Evolutionary conservation across 2,797 vertebrate species (phyloP).

Genomic region (Microctenopoma lineatum): DNA sequence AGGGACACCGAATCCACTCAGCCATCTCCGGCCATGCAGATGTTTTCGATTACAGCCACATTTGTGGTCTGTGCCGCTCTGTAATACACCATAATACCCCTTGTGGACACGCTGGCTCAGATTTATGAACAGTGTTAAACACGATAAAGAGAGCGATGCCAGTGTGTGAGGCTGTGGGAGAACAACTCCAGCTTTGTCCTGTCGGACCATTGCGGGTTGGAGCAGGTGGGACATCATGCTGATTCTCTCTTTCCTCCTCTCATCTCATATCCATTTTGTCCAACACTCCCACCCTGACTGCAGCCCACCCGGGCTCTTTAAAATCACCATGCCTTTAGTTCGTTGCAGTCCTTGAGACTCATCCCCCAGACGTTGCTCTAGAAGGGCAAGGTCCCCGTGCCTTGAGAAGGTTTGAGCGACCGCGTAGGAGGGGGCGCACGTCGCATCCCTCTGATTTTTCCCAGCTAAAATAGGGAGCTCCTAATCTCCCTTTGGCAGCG

Average conservation of each 20-base stretch:
- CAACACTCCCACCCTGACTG: slow-evolving; percentile 3
- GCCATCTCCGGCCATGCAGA: slow-evolving; percentile 56
- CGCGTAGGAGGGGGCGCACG: slow-evolving; percentile 2
- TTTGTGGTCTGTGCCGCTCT: slow-evolving; percentile 58
- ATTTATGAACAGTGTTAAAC: slow-evolving; percentile 65
- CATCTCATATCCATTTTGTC: slow-evolving; percentile 10
- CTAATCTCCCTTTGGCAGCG: slow-evolving; percentile 83
- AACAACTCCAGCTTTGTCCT: slow-evolving; percentile 62
- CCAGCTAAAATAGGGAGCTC: slow-evolving; percentile 85
- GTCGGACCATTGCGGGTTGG: slow-evolving; percentile 38
- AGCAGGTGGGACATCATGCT: slow-evolving; percentile 70
- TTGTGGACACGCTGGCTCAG: slow-evolving; percentile 53
- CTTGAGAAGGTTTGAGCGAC: slow-evolving; percentile 57
- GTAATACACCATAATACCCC: slow-evolving; percentile 53
- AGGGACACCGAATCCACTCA: slow-evolving; percentile 47
- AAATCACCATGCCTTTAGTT: slow-evolving; percentile 40
- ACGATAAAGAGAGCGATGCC: slow-evolving; percentile 54
- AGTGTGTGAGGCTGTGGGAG: slow-evolving; percentile 36
- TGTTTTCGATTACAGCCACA: slow-evolving; percentile 62
- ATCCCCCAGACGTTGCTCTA: slow-evolving; percentile 52
- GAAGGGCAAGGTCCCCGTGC: slow-evolving; percentile 48
- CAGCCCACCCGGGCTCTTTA: slow-evolving; percentile 59
- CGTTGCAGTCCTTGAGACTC: slow-evolving; percentile 36
- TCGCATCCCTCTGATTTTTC: slow-evolving; percentile 79
- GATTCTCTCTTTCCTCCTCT: not conserved